Evolutionary conservation across 2,797 vertebrate genomes (phyloP).

Genomic region (Chloroceryle inda): DNA sequence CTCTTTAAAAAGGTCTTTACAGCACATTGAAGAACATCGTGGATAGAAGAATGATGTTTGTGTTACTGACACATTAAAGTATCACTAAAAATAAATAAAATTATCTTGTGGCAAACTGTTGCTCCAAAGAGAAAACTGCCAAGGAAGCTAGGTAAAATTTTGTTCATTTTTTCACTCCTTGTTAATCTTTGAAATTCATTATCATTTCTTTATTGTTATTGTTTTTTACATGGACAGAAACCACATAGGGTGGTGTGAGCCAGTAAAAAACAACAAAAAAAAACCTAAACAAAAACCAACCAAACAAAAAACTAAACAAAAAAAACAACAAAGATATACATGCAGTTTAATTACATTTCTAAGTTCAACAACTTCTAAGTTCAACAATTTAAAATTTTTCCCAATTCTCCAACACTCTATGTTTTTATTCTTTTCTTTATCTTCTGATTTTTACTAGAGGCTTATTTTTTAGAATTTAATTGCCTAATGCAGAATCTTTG

Average conservation of each 20-base stretch:
- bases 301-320: too few species aligned
- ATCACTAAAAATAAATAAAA: not conserved
- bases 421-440: not conserved
- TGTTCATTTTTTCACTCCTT: accelerated
- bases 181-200: not conserved
- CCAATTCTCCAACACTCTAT: not conserved
- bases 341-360: not conserved
- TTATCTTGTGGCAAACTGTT: not conserved
- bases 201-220: not conserved
- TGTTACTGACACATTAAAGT: not conserved
- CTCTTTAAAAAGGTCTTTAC: not conserved
- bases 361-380: not conserved
- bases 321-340: not conserved
- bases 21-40: not conserved
- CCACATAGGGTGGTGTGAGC: not conserved
- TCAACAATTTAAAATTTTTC: not conserved
- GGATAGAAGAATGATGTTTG: not conserved
- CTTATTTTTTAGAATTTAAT: not conserved
- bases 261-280: not conserved
- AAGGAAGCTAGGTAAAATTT: not conserved
- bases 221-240: not conserved
- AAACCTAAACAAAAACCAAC: too few species aligned
- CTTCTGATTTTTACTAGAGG: not conserved
- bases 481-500: not conserved
- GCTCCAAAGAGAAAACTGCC: accelerated